Conservation (phyloP, 2,888 invertebrate genomes). For the Strigamia transsilvanica region DNA sequence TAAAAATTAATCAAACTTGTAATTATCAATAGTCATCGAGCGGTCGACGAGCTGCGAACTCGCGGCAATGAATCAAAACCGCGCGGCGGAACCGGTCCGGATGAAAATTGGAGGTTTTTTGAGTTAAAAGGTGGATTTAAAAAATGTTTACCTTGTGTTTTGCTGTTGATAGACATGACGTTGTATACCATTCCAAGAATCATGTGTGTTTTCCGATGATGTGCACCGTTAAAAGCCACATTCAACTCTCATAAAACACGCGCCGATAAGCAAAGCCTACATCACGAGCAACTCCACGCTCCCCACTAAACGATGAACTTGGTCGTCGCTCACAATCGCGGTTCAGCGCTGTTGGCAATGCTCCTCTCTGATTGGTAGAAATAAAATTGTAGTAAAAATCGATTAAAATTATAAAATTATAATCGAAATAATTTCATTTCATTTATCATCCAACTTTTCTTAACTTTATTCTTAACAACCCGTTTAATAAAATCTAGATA, state of each 20-base stretch:
- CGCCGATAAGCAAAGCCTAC: constrained; percentile 36
- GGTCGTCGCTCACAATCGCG: not conserved
- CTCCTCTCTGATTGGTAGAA: not conserved
- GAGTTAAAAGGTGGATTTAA: not conserved
- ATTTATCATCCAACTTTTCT: not conserved
- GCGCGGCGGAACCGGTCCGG: constrained; percentile 5
- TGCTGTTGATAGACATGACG: not conserved
- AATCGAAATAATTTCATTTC: not conserved
- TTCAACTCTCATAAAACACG: constrained; percentile 38
- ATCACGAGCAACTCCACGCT: constrained; percentile 42
- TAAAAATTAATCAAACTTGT: not conserved
- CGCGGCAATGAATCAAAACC: not conserved
- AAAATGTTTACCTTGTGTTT: constrained; percentile 24
- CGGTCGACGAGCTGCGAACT: not conserved
- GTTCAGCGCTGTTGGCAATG: not conserved
- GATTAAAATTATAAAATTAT: not conserved
- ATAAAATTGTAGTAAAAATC: not conserved
- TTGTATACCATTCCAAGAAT: constrained; percentile 23
- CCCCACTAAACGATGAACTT: constrained; percentile 29
- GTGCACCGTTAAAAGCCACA: constrained; percentile 18
- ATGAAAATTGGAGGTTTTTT: not conserved
- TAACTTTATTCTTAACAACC: not conserved
- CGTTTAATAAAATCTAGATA: not conserved
- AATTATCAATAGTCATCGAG: constrained; percentile 14
- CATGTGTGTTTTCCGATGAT: constrained; percentile 4